Evolutionary conservation across 2,113 vertebrate species (phyloP).

Genomic region (Notechis scutatus): DNA sequence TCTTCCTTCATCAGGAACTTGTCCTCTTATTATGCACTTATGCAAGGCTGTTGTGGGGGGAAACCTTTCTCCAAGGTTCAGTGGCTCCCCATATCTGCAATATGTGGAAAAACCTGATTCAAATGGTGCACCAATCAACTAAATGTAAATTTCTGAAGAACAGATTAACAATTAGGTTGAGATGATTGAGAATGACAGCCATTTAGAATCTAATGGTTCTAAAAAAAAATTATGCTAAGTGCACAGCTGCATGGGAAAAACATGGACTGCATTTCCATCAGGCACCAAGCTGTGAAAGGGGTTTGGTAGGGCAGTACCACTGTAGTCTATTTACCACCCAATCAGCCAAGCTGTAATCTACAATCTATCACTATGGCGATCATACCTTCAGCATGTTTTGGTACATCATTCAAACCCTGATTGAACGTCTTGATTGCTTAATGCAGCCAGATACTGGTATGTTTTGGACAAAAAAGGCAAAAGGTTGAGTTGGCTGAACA

Average conservation of each 20-base stretch:
- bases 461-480: background rate
- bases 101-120: background rate
- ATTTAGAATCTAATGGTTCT: background rate
- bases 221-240: background rate
- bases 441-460: background rate
- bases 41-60: background rate
- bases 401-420: background rate
- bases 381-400: background rate
- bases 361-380: background rate
- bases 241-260: background rate
- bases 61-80: background rate
- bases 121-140: background rate
- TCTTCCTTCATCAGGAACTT: background rate
- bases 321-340: background rate
- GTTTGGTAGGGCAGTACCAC: background rate
- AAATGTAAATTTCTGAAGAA: background rate
- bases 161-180: background rate
- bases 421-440: background rate
- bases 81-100: background rate
- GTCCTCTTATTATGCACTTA: background rate
- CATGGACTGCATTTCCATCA: background rate
- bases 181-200: background rate
- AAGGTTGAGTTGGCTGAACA: background rate
- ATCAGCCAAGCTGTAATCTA: background rate
- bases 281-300: background rate